These are phyloP conservation scores for Nudaria mundana DNA, from an alignment of 2,888 invertebrate genomes.

Conservation along the genomic window DNA sequence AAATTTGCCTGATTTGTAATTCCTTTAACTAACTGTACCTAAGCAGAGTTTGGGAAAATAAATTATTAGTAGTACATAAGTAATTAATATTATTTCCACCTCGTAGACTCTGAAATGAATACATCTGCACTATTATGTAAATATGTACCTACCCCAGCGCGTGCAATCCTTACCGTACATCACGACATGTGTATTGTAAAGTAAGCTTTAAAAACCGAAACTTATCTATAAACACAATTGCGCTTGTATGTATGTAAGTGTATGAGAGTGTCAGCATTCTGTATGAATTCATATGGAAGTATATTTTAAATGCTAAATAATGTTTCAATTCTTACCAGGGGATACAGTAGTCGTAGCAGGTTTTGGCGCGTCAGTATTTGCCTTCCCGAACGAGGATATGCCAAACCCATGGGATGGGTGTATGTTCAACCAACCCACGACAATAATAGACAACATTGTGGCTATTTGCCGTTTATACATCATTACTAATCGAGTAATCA, in stretches of 20 bases:
- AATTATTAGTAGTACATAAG: too few relatives aligned
- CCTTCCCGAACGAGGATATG: conserved; percentile 69
- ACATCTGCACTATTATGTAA: background rate
- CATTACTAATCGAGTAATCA: too few relatives aligned
- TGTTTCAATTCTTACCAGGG: conserved; percentile 60
- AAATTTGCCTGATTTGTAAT: too few relatives aligned
- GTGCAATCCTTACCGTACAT: conserved; percentile 4
- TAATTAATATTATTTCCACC: too few relatives aligned
- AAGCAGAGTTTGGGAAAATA: too few relatives aligned
- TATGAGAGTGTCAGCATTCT: conserved; percentile 12
- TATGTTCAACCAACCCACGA: conserved; percentile 44
- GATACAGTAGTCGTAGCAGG: conserved; percentile 59
- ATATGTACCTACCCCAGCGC: background rate
- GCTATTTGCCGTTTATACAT: conserved; percentile 24
- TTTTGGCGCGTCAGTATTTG: conserved; percentile 67
- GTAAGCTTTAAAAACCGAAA: too few relatives aligned
- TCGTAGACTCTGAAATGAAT: conserved; percentile 6
- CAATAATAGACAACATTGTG: conserved; percentile 37
- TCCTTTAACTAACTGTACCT: too few relatives aligned
- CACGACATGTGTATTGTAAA: background rate
- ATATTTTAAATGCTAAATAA: conserved; percentile 3
- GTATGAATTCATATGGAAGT: conserved; percentile 16
- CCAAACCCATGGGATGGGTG: conserved; percentile 54
- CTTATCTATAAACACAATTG: conserved; percentile 1
- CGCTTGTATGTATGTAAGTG: conserved; percentile 5